Evolutionary conservation across 2,113 vertebrate species (phyloP).

Genomic region (Ageneiosus marmoratus): DNA sequence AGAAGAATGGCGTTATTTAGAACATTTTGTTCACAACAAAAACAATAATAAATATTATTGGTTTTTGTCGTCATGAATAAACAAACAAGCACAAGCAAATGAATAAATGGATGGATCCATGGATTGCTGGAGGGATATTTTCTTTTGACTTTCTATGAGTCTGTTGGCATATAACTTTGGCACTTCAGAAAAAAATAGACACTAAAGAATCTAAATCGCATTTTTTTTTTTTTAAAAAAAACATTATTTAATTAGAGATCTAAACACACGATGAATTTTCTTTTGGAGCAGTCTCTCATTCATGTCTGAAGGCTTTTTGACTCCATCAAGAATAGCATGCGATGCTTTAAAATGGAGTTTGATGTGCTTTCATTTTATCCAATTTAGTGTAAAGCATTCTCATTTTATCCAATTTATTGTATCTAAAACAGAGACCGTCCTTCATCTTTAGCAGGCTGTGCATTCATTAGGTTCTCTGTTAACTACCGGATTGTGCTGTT

Average conservation of each 20-base stretch:
- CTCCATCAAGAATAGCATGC: background rate
- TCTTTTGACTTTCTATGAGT: background rate
- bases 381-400: slow-evolving; percentile 7
- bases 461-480: background rate
- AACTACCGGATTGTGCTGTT: background rate
- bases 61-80: background rate
- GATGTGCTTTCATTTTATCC: slow-evolving; percentile 1
- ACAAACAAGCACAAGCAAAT: background rate
- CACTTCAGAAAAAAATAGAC: background rate
- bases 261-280: background rate
- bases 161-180: background rate
- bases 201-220: background rate
- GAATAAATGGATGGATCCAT: too few relatives aligned
- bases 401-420: slow-evolving; percentile 25
- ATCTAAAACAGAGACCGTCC: slow-evolving; percentile 2
- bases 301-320: background rate
- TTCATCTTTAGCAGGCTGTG: background rate
- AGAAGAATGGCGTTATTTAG: background rate
- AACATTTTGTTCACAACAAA: background rate
- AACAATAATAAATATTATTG: background rate
- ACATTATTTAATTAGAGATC: background rate
- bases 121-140: background rate
- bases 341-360: background rate
- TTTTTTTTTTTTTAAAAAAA: background rate
- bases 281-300: background rate